Evolutionary conservation across 2,797 vertebrate species (phyloP).

Genomic region (Sebastes jordani): DNA sequence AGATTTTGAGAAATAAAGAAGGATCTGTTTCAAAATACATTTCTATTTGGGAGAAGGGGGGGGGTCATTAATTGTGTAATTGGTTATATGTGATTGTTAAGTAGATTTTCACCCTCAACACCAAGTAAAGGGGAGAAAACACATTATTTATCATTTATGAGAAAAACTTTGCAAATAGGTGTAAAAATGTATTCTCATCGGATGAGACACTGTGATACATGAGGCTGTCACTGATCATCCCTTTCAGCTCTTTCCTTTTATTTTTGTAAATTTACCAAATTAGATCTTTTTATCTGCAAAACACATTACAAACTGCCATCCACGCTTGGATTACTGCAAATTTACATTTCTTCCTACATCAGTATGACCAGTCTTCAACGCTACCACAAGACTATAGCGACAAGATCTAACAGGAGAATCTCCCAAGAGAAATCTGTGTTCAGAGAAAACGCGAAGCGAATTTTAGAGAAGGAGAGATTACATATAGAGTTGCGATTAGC

Average conservation of each 20-base stretch:
- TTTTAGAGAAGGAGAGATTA: neutral
- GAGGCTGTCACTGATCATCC: neutral
- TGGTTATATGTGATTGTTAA: neutral
- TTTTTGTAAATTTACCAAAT: neutral
- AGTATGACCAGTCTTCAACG: neutral
- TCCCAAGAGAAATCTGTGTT: neutral
- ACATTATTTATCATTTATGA: neutral
- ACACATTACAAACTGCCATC: neutral
- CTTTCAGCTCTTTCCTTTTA: neutral
- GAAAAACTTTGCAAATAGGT: neutral
- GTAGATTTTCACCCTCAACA: neutral
- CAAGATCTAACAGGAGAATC: neutral
- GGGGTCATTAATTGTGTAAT: neutral
- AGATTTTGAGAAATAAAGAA: conserved; percentile 1
- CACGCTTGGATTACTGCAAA: neutral
- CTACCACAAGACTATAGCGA: neutral
- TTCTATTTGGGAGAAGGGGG: neutral
- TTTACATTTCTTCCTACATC: neutral
- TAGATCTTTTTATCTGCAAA: neutral
- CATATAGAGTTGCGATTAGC: neutral
- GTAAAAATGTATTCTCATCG: neutral
- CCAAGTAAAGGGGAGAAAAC: neutral
- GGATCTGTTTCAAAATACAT: neutral
- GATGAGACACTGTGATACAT: neutral
- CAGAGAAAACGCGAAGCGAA: neutral